Evolutionary conservation across 2,888 invertebrate species (phyloP).

Genomic region (Eupithecia pulchellata): DNA sequence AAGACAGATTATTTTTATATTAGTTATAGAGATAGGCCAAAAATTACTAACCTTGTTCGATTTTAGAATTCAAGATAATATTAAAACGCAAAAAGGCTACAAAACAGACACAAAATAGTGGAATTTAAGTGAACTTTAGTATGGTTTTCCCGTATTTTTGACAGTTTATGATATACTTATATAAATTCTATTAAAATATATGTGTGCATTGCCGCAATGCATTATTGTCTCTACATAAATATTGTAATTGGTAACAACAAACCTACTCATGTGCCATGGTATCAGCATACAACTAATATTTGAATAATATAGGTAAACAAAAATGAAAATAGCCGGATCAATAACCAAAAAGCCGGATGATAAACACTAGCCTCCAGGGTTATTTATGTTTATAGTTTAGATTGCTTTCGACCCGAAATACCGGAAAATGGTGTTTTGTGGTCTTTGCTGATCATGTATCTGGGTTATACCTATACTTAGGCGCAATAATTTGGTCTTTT

Average conservation of each 20-base stretch:
- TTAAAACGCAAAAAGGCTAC: neutral
- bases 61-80: neutral
- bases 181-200: too few species aligned
- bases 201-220: too few species aligned
- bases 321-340: constrained; percentile 1
- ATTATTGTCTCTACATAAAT: neutral
- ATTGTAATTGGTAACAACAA: neutral
- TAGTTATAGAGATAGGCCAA: too few species aligned
- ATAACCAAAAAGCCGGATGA: constrained; percentile 10
- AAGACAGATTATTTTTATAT: too few species aligned
- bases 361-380: constrained; percentile 26
- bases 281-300: neutral
- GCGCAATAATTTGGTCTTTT: constrained; percentile 13
- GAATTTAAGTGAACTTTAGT: neutral
- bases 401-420: constrained; percentile 51
- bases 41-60: neutral
- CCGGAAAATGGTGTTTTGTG: constrained; percentile 47
- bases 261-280: neutral
- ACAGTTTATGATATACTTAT: too few species aligned
- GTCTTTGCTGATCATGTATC: constrained; percentile 34
- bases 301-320: neutral
- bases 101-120: neutral
- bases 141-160: neutral
- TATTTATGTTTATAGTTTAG: constrained; percentile 44
- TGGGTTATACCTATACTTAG: constrained; percentile 28